Evolutionary conservation across 1,140 invertebrate species (phyloP).

Genomic region (Zaprionus ghesquierei): DNA sequence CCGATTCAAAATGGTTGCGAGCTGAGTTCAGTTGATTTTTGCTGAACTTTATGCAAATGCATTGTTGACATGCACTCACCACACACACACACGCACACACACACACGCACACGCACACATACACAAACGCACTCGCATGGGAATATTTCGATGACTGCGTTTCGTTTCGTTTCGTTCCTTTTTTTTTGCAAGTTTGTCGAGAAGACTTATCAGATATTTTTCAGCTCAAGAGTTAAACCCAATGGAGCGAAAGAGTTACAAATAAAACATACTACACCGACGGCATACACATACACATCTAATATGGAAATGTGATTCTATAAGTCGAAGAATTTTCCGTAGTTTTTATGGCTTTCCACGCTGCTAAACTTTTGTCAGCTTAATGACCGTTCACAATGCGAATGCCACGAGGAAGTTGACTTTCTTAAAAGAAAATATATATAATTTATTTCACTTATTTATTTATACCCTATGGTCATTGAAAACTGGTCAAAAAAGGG

Average conservation of each 20-base stretch:
- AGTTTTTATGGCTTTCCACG: conserved; percentile 6
- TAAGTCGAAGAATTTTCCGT: not conserved
- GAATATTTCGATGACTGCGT: conserved; percentile 40
- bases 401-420: not conserved
- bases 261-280: conserved; percentile 9
- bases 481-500: too few species aligned
- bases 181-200: conserved; percentile 12
- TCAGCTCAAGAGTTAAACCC: conserved; percentile 18
- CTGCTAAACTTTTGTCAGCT: not conserved
- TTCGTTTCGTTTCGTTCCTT: conserved; percentile 7
- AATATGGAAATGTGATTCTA: conserved; percentile 21
- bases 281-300: too few species aligned
- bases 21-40: conserved; percentile 29
- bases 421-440: not conserved
- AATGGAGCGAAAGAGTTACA: conserved; percentile 34
- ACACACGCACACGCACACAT: conserved; percentile 2
- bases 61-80: conserved; percentile 51
- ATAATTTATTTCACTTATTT: not conserved
- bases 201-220: conserved; percentile 37
- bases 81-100: conserved; percentile 23
- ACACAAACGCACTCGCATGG: conserved; percentile 1
- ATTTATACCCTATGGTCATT: too few species aligned
- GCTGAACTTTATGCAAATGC: conserved; percentile 73
- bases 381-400: conserved; percentile 1
- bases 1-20: conserved; percentile 27